A percentile compares a stretch with the other conserved stretches of the same genome.
Conservation (phyloP, 2,797 vertebrate genomes). For the Cuculus canorus region DNA sequence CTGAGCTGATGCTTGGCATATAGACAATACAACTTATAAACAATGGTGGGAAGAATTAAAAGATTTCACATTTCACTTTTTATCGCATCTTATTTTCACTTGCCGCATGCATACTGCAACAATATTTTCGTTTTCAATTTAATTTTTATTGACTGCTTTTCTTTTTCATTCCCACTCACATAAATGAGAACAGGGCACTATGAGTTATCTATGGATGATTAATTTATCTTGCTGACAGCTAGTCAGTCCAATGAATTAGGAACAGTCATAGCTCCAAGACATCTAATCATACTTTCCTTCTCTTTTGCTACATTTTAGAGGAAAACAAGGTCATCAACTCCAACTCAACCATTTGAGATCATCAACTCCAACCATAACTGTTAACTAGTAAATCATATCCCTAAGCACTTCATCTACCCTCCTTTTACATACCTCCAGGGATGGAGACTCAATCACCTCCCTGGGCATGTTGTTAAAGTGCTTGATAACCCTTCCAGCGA, state of each 20-base stretch:
- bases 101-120: neutral
- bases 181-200: neutral
- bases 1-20: neutral
- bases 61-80: neutral
- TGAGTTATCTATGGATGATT: neutral
- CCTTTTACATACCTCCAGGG: too few relatives aligned
- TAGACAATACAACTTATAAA: neutral
- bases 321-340: neutral
- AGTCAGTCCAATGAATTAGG: neutral
- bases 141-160: neutral
- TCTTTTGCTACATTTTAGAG: neutral
- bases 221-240: conserved; percentile 7
- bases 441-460: too few relatives aligned
- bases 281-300: neutral
- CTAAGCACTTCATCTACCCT: too few relatives aligned
- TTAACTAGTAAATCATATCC: too few relatives aligned
- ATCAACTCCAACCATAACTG: too few relatives aligned
- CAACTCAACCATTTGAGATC: too few relatives aligned
- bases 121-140: conserved; percentile 8
- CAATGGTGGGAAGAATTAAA: neutral
- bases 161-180: neutral
- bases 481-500: too few relatives aligned
- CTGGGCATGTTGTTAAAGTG: too few relatives aligned
- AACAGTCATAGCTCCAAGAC: neutral
- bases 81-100: neutral